Base-by-base conservation (phyloP, 2,113 vertebrate genomes). In the Archilochus colubris region DNA sequence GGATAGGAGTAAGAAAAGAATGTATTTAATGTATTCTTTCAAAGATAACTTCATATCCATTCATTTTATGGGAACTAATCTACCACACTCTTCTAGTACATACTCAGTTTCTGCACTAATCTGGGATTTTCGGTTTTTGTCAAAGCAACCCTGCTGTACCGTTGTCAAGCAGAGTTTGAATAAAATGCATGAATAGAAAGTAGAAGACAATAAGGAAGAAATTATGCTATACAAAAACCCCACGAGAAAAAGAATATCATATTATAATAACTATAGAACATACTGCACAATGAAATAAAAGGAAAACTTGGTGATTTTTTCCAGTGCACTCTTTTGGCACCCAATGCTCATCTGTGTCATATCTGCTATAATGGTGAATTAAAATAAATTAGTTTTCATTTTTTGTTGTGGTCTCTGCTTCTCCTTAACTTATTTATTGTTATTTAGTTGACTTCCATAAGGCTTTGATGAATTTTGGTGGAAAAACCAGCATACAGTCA, bases 121-220 rank as follows among this genome's bases (percentile, higher is more conserved):
- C 22, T 80, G 59, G 59, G 89, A 76, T 81, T 89, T 76, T 53
- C 59, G 53, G 25, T 9, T 90, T 86, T 88, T 89, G 28, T 87
- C 50, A 85, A 87, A 82, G 46, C 46, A 55, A 51, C 36, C 55
- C 46, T 79, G 51, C 40, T 87, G 30, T 82, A 80, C 51, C 67
- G 93, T 62, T 89, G 43, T 88, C 51, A 76, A 89, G 66, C 40
- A 75, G 69, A 88, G 40, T 85, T 79, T 76, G 43, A 91, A 82
- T 91, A 73, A 64, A 79, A 91, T 54, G 17, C n/a, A 43, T 57
- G 62, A 81, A 46, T 14, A 86, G 48, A 63, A 91, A 57, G n/a
- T 33, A 77, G 57, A 36, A 72, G 30, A 54, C 19, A 15, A 18
- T 48, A 77, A 73, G 25, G 48, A 94, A 95, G 22, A 76, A 94